Evolutionary conservation across 2,888 invertebrate genomes (phyloP).

Genomic region (Macrosiphum euphorbiae): DNA sequence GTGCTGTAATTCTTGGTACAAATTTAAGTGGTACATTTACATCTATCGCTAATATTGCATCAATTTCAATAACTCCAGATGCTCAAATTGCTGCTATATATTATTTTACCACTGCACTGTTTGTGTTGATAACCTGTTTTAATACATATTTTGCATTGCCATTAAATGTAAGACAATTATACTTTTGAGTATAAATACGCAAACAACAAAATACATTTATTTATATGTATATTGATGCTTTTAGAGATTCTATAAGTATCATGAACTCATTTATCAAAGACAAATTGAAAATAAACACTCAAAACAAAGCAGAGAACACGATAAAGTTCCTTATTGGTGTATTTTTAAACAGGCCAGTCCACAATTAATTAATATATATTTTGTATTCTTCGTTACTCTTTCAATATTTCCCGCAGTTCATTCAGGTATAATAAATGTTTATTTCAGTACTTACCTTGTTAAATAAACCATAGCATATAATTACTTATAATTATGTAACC

Average conservation of each 20-base stretch:
- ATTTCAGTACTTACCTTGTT: conserved; percentile 18
- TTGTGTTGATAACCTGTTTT: conserved; percentile 91
- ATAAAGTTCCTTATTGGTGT: conserved; percentile 76
- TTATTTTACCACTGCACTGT: conserved; percentile 95
- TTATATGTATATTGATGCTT: background rate
- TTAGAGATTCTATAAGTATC: conserved; percentile 88
- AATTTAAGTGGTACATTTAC: conserved; percentile 93
- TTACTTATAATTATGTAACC: conserved; percentile 76
- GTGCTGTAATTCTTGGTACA: conserved; percentile 93
- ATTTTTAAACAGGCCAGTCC: conserved; percentile 82
- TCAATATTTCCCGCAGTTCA: conserved; percentile 91
- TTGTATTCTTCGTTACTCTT: conserved; percentile 92
- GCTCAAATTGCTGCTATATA: conserved; percentile 91
- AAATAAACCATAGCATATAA: background rate
- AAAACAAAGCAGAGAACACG: conserved; percentile 69
- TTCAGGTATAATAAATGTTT: conserved; percentile 78
- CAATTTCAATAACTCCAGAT: conserved; percentile 78
- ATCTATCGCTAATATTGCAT: conserved; percentile 81
- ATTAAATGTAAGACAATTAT: conserved; percentile 81
- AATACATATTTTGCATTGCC: conserved; percentile 97
- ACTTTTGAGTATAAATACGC: conserved; percentile 2
- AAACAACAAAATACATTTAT: background rate
- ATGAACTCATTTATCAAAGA: conserved; percentile 80
- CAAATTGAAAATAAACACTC: conserved; percentile 72
- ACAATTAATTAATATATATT: conserved; percentile 92